Percentiles rank a stretch among this genome's conserved stretches.
Conservation (phyloP, 2,113 vertebrate species). For the Psammodynastes pulverulentus region DNA sequence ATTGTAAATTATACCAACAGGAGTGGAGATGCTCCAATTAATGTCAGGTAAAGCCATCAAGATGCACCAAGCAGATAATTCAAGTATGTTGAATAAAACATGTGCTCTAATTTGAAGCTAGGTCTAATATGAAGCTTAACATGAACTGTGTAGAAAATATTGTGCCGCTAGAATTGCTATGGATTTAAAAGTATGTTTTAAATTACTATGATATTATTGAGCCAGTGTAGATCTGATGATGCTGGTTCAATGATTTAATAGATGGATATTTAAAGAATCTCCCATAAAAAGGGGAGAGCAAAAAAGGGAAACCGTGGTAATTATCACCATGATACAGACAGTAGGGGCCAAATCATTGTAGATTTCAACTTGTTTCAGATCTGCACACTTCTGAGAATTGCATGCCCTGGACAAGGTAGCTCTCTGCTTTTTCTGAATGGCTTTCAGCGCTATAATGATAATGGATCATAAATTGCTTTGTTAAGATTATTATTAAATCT, state of each 20-base stretch:
- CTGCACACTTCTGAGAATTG: neutral
- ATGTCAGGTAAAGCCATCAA: slow-evolving; percentile 77
- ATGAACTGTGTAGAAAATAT: neutral
- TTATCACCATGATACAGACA: neutral
- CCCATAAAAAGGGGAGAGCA: neutral
- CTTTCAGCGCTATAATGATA: neutral
- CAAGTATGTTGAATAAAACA: slow-evolving; percentile 8
- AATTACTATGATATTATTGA: neutral
- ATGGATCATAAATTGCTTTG: neutral
- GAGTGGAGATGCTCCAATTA: slow-evolving; percentile 92
- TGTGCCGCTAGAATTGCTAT: neutral
- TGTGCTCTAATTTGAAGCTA: neutral
- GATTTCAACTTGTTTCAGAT: neutral
- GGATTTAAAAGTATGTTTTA: neutral
- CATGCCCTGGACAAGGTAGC: neutral
- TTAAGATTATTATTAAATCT: slow-evolving; percentile 22
- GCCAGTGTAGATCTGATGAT: neutral
- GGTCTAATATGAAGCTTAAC: neutral
- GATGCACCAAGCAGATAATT: slow-evolving; percentile 10
- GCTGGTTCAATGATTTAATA: neutral
- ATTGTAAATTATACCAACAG: slow-evolving; percentile 97
- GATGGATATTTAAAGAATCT: neutral
- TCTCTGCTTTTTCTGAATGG: neutral
- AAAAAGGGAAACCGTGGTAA: neutral
- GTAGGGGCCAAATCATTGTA: neutral